Conservation (phyloP, 1,140 invertebrate genomes). For the Luehdorfia chinensis region DNA sequence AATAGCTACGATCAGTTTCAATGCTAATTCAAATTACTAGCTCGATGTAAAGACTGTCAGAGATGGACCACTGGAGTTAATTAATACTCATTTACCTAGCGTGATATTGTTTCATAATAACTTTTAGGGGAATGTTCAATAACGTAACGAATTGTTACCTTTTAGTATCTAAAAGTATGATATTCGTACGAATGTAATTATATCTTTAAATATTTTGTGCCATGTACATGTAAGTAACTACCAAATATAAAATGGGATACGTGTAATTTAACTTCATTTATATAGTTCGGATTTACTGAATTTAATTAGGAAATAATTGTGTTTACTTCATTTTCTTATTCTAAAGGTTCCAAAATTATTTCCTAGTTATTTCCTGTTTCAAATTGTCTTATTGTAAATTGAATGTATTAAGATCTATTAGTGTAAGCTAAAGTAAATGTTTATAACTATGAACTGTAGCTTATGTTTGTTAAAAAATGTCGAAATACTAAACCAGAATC, state of each 20-base stretch:
- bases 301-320: too few species aligned
- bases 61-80: constrained; percentile 19
- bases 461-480: too few species aligned
- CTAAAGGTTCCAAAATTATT: too few species aligned
- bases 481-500: too few species aligned
- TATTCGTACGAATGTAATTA: constrained; percentile 6
- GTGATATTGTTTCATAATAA: constrained; percentile 50
- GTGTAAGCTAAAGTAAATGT: too few species aligned
- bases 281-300: too few species aligned
- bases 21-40: constrained; percentile 27
- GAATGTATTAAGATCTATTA: background rate
- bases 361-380: constrained; percentile 3
- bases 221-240: too few species aligned
- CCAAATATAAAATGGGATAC: too few species aligned
- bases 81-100: constrained; percentile 54
- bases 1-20: constrained; percentile 34
- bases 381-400: constrained; percentile 6
- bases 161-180: constrained; percentile 15
- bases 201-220: too few species aligned
- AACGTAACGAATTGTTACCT: constrained; percentile 19
- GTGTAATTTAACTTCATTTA: too few species aligned
- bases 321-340: too few species aligned
- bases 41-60: constrained; percentile 6
- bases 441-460: too few species aligned
- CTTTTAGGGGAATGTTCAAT: constrained; percentile 1